Evolutionary conservation across 2,888 invertebrate genomes (phyloP).

Genomic region (Sycophila texana): DNA sequence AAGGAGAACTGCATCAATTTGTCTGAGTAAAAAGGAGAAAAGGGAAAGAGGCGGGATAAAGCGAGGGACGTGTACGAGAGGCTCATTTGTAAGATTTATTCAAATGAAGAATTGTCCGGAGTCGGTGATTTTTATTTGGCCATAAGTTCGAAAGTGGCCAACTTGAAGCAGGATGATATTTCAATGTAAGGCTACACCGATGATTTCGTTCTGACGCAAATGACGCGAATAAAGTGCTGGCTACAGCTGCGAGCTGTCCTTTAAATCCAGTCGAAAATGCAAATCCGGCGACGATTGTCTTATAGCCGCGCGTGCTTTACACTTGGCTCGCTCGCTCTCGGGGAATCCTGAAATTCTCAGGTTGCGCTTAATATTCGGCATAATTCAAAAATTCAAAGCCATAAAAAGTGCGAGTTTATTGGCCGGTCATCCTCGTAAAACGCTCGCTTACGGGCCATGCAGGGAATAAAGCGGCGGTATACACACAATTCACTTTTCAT

Average conservation of each 20-base stretch:
- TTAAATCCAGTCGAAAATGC: slow-evolving; percentile 27
- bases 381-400: slow-evolving; percentile 48
- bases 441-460: slow-evolving; percentile 4
- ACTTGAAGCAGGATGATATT: slow-evolving; percentile 17
- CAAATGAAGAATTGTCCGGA: slow-evolving; percentile 12
- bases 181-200: slow-evolving; percentile 38
- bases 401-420: slow-evolving; percentile 47
- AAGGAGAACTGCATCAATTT: not conserved
- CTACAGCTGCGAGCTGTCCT: not conserved
- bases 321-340: not conserved
- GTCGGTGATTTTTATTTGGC: slow-evolving; percentile 14
- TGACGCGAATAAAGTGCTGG: slow-evolving; percentile 15
- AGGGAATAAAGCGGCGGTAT: slow-evolving; percentile 32
- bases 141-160: not conserved
- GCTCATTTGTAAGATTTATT: slow-evolving; percentile 46
- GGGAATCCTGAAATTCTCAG: slow-evolving; percentile 29
- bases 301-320: not conserved
- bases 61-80: not conserved
- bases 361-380: slow-evolving; percentile 49
- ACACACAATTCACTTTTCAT: slow-evolving; percentile 51
- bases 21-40: not conserved
- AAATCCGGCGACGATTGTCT: slow-evolving; percentile 34
- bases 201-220: slow-evolving; percentile 36
- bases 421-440: slow-evolving; percentile 41
- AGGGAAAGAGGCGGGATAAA: not conserved